A percentile compares a stretch with the other conserved stretches of the same genome.
These are phyloP conservation scores for Hylyphantes graminicola DNA, from an alignment of 1,140 invertebrate species.

Conservation along the genomic window DNA sequence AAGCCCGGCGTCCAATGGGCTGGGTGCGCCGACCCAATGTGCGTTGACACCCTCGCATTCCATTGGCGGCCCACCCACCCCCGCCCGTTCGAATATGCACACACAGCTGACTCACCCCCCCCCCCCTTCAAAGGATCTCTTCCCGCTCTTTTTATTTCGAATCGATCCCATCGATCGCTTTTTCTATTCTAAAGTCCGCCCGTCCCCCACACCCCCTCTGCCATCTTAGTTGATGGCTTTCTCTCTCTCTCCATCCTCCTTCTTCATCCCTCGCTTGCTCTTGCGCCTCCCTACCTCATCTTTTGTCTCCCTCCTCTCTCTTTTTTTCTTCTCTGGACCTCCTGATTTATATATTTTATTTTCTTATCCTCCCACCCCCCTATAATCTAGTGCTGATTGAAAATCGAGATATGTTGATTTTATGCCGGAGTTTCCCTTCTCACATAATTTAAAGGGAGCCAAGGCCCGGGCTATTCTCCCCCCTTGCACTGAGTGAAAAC, in stretches of 20 bases:
- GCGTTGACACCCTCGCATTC: slow-evolving; percentile 40
- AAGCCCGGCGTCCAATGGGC: slow-evolving; percentile 28
- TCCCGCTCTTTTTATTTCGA: slow-evolving; percentile 47
- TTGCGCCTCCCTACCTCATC: slow-evolving; percentile 53
- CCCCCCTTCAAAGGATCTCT: slow-evolving; percentile 15
- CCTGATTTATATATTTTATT: slow-evolving; percentile 16
- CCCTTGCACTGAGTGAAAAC: no score
- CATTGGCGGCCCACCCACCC: slow-evolving; percentile 36
- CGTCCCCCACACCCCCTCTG: slow-evolving; percentile 5
- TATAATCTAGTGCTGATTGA: slow-evolving; percentile 56
- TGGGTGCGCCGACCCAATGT: slow-evolving; percentile 29
- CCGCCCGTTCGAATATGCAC: slow-evolving; percentile 34
- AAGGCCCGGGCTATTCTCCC: no score
- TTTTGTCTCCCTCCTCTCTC: slow-evolving; percentile 40
- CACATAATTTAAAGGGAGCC: slow-evolving; percentile 38
- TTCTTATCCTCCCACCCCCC: slow-evolving; percentile 8
- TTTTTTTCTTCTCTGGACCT: slow-evolving; percentile 3
- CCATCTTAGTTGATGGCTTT: slow-evolving; percentile 60
- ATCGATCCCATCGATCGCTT: slow-evolving; percentile 56
- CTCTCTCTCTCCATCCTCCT: slow-evolving; percentile 33
- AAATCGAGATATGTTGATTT: slow-evolving; percentile 57
- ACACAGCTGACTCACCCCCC: slow-evolving; percentile 47
- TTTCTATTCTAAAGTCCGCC: slow-evolving; percentile 57
- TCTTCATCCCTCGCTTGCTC: slow-evolving; percentile 52
- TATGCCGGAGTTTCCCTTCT: slow-evolving; percentile 20